A percentile compares a stretch with the other conserved stretches of the same genome.
Conservation (phyloP, 2,888 invertebrate genomes). For the Patella ulyssiponensis region DNA sequence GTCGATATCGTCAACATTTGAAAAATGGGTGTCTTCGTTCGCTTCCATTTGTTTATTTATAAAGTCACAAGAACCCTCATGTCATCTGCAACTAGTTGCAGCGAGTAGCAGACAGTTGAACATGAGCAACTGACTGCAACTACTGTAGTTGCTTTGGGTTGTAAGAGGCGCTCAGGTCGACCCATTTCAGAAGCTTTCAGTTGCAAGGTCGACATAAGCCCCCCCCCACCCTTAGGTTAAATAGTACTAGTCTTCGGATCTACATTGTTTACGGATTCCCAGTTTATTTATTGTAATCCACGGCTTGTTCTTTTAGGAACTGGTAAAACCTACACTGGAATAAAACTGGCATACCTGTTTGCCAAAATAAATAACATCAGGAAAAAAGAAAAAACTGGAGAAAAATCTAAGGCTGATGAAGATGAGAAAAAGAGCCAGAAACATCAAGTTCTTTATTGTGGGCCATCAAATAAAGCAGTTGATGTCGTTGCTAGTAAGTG, state of each 20-base stretch:
- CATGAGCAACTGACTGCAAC: no score
- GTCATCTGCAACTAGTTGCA: no score
- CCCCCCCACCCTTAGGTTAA: background rate
- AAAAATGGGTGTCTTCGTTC: no score
- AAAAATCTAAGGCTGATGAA: background rate
- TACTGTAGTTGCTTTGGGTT: no score
- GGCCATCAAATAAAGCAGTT: slow-evolving; percentile 69
- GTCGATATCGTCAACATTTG: no score
- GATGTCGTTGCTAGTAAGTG: slow-evolving; percentile 64
- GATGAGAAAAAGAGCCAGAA: slow-evolving; percentile 14
- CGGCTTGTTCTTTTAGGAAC: slow-evolving; percentile 49
- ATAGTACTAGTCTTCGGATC: background rate
- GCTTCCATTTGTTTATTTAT: no score
- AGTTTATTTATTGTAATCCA: background rate
- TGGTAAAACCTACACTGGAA: slow-evolving; percentile 64
- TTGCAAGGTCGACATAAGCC: no score
- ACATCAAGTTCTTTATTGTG: slow-evolving; percentile 65
- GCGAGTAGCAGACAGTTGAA: no score
- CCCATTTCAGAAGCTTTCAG: no score
- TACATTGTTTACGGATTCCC: no score
- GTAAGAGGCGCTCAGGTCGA: no score
- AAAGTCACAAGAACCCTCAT: no score
- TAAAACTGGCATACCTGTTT: slow-evolving; percentile 56
- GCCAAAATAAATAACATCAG: slow-evolving; percentile 42
- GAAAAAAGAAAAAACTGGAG: slow-evolving; percentile 26